Conservation (phyloP, 2,888 invertebrate genomes). For the Flexamia atlantica region DNA sequence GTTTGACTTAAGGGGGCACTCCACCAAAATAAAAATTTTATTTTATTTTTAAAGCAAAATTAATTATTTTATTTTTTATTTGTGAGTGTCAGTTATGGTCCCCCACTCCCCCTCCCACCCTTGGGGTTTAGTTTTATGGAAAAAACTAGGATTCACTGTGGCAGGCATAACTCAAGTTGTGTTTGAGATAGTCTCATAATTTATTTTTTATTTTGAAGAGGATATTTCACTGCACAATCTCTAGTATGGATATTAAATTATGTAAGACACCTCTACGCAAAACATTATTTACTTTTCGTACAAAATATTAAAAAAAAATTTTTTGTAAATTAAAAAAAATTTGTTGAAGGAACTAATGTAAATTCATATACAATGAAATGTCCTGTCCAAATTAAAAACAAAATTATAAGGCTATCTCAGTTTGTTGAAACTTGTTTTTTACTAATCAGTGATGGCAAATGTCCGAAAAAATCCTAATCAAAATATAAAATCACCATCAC, state of each 20-base stretch:
- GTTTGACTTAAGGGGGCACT: conserved; percentile 24
- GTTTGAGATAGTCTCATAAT: neutral
- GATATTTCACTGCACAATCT: neutral
- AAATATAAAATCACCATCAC: too few relatives aligned
- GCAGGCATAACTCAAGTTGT: neutral
- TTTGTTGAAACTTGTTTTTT: too few relatives aligned
- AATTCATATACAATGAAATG: neutral
- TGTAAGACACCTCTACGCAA: neutral
- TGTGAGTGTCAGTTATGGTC: conserved; percentile 10
- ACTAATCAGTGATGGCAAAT: too few relatives aligned
- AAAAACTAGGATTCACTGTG: neutral
- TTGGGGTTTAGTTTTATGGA: neutral
- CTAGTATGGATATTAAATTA: neutral
- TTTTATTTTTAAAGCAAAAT: conserved; percentile 20
- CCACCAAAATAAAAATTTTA: neutral
- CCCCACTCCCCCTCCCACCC: neutral
- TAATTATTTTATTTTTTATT: conserved; percentile 13
- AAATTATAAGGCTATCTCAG: too few relatives aligned
- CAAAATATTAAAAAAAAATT: too few relatives aligned
- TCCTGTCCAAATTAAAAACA: neutral
- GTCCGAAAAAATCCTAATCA: too few relatives aligned
- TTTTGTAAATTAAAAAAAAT: neutral
- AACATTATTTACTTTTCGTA: conserved; percentile 3
- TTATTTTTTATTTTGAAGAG: neutral
- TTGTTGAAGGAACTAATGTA: neutral